A percentile compares a stretch with the other conserved stretches of the same genome.
Evolutionary conservation across 2,113 vertebrate genomes (phyloP).

Genomic region (Psophia crepitans): DNA sequence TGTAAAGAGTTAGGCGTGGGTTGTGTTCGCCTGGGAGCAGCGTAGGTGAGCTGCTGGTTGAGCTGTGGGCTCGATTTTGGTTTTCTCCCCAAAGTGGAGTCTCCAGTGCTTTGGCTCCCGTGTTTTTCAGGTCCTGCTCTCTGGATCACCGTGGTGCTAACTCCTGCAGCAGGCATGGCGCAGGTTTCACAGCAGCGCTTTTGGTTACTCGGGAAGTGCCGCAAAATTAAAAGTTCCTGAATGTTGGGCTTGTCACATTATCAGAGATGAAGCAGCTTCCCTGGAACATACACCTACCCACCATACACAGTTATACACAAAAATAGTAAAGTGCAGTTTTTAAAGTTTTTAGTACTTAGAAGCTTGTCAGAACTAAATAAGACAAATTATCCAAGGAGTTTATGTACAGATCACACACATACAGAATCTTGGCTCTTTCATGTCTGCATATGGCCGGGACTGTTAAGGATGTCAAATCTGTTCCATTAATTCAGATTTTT

Average conservation of each 20-base stretch:
- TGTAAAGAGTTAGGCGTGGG: rapidly evolving
- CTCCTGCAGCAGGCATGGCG: not conserved
- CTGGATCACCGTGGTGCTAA: rapidly evolving
- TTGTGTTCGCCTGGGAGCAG: rapidly evolving
- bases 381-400: not conserved
- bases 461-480: not conserved
- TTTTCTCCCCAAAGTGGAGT: not conserved
- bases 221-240: not conserved
- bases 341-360: not conserved
- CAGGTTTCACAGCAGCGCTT: rapidly evolving
- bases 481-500: not conserved
- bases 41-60: too few relatives aligned
- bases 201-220: not conserved
- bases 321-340: not conserved
- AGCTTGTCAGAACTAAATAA: not conserved
- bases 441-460: not conserved
- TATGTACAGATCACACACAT: not conserved
- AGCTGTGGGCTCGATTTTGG: not conserved
- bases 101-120: rapidly evolving
- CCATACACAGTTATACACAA: not conserved
- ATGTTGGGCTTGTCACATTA: not conserved
- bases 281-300: not conserved
- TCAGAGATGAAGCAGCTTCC: not conserved
- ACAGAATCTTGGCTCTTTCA: not conserved
- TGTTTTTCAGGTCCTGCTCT: rapidly evolving